phyloP scores from a whole-genome alignment of 2,113 vertebrate genomes.

The Neotragus pygmaeus region DNA sequence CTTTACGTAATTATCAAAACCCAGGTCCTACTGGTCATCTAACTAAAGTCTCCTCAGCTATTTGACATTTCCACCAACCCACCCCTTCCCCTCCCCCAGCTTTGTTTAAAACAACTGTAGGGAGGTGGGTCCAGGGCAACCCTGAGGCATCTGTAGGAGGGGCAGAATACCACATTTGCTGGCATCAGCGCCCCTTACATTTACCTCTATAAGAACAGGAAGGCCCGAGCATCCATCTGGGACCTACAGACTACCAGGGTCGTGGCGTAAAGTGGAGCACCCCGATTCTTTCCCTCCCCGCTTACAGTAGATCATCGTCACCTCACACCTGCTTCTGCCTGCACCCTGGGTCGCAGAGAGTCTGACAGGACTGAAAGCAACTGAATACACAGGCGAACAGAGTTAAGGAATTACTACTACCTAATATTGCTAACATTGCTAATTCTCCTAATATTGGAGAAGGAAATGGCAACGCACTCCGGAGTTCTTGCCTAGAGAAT shows the following conservation, averaged over 20 bases:
- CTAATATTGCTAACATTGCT: too few relatives aligned
- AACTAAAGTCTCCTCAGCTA: background rate
- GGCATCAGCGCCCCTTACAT: background rate
- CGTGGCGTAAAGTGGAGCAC: background rate
- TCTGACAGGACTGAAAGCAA: background rate
- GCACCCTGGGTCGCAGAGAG: background rate
- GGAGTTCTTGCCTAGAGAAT: too few relatives aligned
- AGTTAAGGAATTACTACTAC: background rate
- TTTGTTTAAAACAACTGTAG: background rate
- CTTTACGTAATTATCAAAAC: background rate
- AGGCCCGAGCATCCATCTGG: background rate
- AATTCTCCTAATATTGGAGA: too few relatives aligned
- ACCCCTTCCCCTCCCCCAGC: accelerated
- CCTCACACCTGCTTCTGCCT: background rate
- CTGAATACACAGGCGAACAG: background rate
- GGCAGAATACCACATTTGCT: background rate
- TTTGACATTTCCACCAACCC: background rate
- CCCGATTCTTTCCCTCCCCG: background rate
- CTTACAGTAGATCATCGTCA: background rate
- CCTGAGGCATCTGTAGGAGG: background rate
- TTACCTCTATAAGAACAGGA: background rate
- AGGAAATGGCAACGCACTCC: too few relatives aligned
- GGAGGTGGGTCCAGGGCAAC: background rate
- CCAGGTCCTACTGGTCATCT: background rate
- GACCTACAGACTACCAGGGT: background rate